These are phyloP conservation scores for Anguilla pacifica DNA, from an alignment of 2,797 vertebrate species.

Conservation along the genomic window DNA sequence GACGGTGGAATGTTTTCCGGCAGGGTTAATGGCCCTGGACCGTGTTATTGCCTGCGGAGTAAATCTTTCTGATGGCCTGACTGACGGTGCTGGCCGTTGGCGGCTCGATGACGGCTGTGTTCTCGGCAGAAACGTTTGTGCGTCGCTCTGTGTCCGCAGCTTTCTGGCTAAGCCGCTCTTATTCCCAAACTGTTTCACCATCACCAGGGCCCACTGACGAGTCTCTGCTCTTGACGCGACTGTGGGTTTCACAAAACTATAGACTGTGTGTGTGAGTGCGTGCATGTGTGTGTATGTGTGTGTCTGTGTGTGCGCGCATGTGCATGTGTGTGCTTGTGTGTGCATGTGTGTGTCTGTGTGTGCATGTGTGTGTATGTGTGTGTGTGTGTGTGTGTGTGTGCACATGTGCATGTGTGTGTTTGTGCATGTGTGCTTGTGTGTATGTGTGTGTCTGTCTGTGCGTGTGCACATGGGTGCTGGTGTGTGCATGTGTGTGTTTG, in stretches of 20 bases:
- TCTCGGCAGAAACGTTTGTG: background rate
- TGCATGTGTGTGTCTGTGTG: background rate
- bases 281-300: background rate
- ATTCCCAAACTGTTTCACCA: background rate
- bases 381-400: too few relatives aligned
- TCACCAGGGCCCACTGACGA: background rate
- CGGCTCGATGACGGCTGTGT: background rate
- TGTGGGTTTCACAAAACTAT: background rate
- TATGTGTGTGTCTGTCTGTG: too few relatives aligned
- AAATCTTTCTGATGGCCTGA: slow-evolving; percentile 15
- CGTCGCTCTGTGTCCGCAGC: background rate
- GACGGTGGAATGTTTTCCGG: slow-evolving; percentile 50
- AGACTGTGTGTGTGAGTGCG: background rate
- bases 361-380: too few relatives aligned
- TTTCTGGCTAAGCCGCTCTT: background rate
- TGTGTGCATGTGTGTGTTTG: background rate
- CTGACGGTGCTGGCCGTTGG: background rate
- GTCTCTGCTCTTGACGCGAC: background rate
- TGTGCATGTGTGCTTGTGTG: background rate
- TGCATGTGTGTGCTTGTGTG: background rate
- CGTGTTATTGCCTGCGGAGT: background rate
- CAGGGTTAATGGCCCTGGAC: slow-evolving; percentile 38
- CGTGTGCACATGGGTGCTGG: too few relatives aligned
- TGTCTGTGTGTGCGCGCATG: background rate
- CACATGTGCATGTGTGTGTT: background rate